Evolutionary conservation across 2,113 vertebrate genomes (phyloP), one percentile per base, ranked within the genome.

Genomic region (Podarcis raffonei): DNA sequence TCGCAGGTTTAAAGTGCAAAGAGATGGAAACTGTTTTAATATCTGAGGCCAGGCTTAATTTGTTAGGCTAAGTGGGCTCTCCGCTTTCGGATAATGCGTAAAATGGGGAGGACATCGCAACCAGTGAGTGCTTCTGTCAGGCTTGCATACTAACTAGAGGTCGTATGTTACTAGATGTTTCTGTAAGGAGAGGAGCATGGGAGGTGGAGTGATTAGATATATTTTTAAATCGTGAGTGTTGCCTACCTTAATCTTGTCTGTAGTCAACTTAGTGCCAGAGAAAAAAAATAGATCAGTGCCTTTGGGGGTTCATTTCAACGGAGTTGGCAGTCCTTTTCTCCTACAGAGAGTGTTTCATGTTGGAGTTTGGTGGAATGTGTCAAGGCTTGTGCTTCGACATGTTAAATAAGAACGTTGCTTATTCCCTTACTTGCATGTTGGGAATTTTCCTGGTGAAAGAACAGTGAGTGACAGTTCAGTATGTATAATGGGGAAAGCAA

Each of bases 171-270:
- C 87, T 84, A 89, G 89, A 82, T 87, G 74, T 87, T 85, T 91
- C 91, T 85, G 48, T 69, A 76, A 84, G 12, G n/a, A 75, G 84
- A 89, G 85, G 93, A 93, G 32, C 85, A 84, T 89, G 83, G 65
- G 89, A 90, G 57, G 59, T 62, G 59, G 59, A 66, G 57, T 86
- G 86, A 93, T 81, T 90, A 84, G 91, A 81, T 68, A 20, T 85
- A 84, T 91, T 92, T 92, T 86, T 93, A 88, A 93, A 93, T 91
- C 86, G 88, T n/a, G 90, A 85, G 84, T 83, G 35, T 87, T 90
- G 84, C 91, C 84, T 84, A 7, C 74, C 57, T 30, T 80, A 72
- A 68, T 59, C 71, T 91, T 81, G 86, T 91, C 3, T 84, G 86
- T 87, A 90, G 16, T n/a, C 81, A 89, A 57, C 78, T 93, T 90